Evolutionary conservation across 1,140 invertebrate genomes (phyloP), one percentile per base, ranked within the genome.

Genomic region (Cephus cinctus): DNA sequence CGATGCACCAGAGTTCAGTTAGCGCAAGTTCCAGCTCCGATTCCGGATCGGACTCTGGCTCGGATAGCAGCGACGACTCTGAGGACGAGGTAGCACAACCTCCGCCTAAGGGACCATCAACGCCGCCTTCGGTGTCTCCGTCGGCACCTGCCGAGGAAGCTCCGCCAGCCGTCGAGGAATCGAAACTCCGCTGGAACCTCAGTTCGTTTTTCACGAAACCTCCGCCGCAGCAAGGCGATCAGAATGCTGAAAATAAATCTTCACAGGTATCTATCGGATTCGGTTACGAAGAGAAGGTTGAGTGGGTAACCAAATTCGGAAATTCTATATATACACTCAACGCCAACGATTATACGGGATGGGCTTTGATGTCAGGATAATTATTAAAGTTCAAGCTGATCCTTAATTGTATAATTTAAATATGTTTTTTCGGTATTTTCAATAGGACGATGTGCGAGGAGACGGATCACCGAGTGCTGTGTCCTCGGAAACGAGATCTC

Each of bases 31-130:
- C 78, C 5, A 77, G 76, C 19, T 80, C 79, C 15, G 79, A 78
- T 23, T 79, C 79, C 1, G 73, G 76, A 2, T 78, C 77, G 5
- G 79, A 80, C 25, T 75, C 77, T 0, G 72, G 64, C 1, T 71
- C 76, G 5, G 79, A 80, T 34, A 79, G 71, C 54, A 80, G 75
- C 54, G 79, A 81, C 35, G 80, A 81, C 46, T 79, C 79, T 5
- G 75, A 72, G 4, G 79, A 81, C 30, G 78, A 79, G 8, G 32
- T 52, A 2, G 25, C 48, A 3, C 45, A 57, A 4, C 50, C 50
- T 0, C 55, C 47, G 11, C 50, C 50, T 14, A 66, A 71, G 32
- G 73, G 71, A 0, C 66, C 71, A 2, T 47, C 63, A 0, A 73
- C 73, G 6, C 67, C 71, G 1, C 69, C 69, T 4, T 69, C 71